Evolutionary conservation across 1,140 invertebrate genomes (phyloP).

Genomic region (Cotesia vestalis): DNA sequence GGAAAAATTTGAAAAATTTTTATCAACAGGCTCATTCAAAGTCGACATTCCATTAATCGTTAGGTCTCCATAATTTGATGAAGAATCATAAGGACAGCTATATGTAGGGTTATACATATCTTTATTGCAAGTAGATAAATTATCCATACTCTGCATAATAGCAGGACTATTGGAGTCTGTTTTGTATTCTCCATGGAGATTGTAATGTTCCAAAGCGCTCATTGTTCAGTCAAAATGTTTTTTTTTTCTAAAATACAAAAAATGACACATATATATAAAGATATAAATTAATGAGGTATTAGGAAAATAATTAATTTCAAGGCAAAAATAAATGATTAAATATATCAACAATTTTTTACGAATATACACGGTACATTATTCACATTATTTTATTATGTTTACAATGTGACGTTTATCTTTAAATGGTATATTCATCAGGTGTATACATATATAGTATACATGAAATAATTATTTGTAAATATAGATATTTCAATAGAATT

Average conservation of each 20-base stretch:
- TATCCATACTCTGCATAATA: slow-evolving; percentile 56
- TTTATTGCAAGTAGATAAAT: slow-evolving; percentile 45
- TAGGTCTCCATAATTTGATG: slow-evolving; percentile 32
- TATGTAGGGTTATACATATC: slow-evolving; percentile 37
- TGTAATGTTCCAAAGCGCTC: slow-evolving; percentile 33
- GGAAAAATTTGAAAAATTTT: slow-evolving; percentile 28
- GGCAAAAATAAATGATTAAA: too few species aligned
- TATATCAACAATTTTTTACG: too few species aligned
- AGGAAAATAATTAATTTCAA: too few species aligned
- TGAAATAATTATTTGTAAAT: too few species aligned
- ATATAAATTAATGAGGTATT: too few species aligned
- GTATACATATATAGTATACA: too few species aligned
- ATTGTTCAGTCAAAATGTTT: slow-evolving; percentile 24
- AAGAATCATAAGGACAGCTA: slow-evolving; percentile 18
- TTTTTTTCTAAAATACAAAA: slow-evolving; percentile 1
- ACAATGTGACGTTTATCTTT: too few species aligned
- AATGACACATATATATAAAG: neutral
- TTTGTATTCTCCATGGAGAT: slow-evolving; percentile 24
- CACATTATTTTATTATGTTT: too few species aligned
- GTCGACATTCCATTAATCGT: slow-evolving; percentile 33
- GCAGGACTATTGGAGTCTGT: slow-evolving; percentile 43
- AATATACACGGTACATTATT: too few species aligned
- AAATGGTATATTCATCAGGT: too few species aligned
- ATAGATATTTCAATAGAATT: too few species aligned
- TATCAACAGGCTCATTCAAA: slow-evolving; percentile 22